A percentile compares a stretch with the other conserved stretches of the same genome.
These are phyloP conservation scores for Cynoglossus semilaevis DNA, from an alignment of 2,113 vertebrate genomes.

Conservation along the genomic window DNA sequence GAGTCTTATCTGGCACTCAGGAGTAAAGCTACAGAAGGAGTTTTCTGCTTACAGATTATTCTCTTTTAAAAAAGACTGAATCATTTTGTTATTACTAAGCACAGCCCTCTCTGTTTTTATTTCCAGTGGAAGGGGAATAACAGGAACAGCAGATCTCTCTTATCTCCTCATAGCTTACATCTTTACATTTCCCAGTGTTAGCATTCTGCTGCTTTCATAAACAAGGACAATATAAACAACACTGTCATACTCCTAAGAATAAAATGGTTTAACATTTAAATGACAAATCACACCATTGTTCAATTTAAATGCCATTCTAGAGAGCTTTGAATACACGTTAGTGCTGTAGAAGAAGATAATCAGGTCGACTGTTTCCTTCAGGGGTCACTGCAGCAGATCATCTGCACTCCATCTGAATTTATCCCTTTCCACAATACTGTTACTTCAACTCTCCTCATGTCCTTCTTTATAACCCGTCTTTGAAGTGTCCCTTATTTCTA, in stretches of 20 bases:
- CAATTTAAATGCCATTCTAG: background rate
- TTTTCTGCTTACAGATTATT: conserved; percentile 44
- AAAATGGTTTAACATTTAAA: no score
- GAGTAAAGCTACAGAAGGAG: conserved; percentile 36
- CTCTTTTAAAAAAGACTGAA: conserved; percentile 6
- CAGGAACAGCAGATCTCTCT: conserved; percentile 5
- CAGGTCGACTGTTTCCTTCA: no score
- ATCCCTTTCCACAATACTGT: no score
- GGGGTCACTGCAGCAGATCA: no score
- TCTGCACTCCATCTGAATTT: no score
- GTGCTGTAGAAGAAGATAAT: no score
- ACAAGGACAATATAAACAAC: background rate
- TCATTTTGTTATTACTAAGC: conserved; percentile 22
- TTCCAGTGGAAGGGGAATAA: conserved; percentile 1
- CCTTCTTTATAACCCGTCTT: no score
- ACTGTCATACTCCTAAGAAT: background rate
- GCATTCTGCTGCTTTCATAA: background rate
- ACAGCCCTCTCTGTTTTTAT: conserved; percentile 15
- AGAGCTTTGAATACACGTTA: no score
- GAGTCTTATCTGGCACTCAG: conserved; percentile 46
- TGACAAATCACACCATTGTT: background rate
- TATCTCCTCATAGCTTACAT: conserved; percentile 5
- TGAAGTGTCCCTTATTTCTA: no score
- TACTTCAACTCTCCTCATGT: no score
- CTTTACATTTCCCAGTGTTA: background rate